These are phyloP conservation scores for Boloria euphrosyne DNA, from an alignment of 2,888 invertebrate species.

Conservation along the genomic window DNA sequence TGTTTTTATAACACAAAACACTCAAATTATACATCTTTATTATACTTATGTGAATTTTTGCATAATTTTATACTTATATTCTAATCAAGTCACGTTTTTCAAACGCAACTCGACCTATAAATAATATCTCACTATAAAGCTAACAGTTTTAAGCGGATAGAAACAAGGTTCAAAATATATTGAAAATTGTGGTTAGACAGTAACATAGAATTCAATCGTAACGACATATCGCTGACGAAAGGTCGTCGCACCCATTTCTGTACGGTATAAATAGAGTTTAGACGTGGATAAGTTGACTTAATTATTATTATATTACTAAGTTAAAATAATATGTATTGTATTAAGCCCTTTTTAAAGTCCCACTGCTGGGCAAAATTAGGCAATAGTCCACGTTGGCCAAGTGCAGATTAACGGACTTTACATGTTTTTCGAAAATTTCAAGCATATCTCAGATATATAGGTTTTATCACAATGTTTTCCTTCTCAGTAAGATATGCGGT, in stretches of 20 bases:
- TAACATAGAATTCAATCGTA: constrained; percentile 18
- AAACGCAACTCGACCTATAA: constrained; percentile 17
- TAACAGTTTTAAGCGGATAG: not conserved
- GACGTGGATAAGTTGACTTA: constrained; percentile 6
- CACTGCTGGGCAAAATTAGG: too few species aligned
- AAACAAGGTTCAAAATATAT: not conserved
- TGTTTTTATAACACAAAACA: not conserved
- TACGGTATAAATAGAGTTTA: not conserved
- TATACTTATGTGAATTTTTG: constrained; percentile 5
- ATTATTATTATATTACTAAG: not conserved
- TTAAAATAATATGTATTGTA: too few species aligned
- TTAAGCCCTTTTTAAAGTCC: too few species aligned
- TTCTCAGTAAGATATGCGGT: too few species aligned
- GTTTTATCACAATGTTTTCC: too few species aligned
- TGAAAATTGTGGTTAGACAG: not conserved
- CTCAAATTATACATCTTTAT: not conserved
- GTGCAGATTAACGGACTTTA: too few species aligned
- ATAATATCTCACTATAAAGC: not conserved
- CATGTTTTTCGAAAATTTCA: too few species aligned
- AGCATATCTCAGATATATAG: too few species aligned
- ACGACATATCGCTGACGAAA: constrained; percentile 22
- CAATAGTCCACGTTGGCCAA: too few species aligned
- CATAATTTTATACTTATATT: constrained; percentile 8
- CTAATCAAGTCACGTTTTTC: constrained; percentile 12
- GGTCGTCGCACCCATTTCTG: constrained; percentile 38